phyloP scores from a whole-genome alignment of 2,888 invertebrate genomes.

The Drosophila meridionalis region DNA sequence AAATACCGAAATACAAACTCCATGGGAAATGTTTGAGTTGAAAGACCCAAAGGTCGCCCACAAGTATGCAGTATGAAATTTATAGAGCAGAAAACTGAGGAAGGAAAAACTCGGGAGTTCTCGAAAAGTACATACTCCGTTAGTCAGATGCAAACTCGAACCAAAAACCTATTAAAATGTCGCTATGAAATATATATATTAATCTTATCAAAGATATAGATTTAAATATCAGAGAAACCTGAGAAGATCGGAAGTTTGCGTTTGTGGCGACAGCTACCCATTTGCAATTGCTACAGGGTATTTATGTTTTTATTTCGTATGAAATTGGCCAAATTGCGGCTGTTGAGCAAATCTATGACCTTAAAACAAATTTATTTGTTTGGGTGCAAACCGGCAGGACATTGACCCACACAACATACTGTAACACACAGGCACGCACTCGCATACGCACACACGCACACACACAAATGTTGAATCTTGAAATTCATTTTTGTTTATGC shows the following conservation, averaged over 20 bases:
- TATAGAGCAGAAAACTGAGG: background rate
- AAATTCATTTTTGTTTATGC: conserved; percentile 32
- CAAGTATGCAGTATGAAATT: conserved; percentile 36
- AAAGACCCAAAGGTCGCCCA: conserved; percentile 13
- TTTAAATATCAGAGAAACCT: background rate
- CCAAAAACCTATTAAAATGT: too few relatives aligned
- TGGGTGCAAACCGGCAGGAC: conserved; percentile 5
- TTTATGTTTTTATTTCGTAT: background rate
- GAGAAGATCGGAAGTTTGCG: too few relatives aligned
- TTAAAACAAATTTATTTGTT: background rate
- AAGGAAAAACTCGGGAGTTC: background rate
- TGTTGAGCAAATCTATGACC: conserved; percentile 2
- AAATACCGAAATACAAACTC: background rate
- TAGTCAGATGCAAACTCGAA: background rate
- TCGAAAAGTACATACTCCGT: background rate
- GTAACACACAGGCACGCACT: background rate
- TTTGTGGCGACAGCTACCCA: background rate
- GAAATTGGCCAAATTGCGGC: background rate
- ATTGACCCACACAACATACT: conserved; percentile 7
- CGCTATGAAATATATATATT: background rate
- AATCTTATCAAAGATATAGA: too few relatives aligned
- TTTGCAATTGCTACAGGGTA: background rate
- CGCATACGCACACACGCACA: background rate
- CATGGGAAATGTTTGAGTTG: background rate
- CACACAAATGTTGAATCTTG: conserved; percentile 1